A percentile compares a stretch with the other conserved stretches of the same genome.
phyloP scores from a whole-genome alignment of 2,888 invertebrate species.

The Tipula vernalis region DNA sequence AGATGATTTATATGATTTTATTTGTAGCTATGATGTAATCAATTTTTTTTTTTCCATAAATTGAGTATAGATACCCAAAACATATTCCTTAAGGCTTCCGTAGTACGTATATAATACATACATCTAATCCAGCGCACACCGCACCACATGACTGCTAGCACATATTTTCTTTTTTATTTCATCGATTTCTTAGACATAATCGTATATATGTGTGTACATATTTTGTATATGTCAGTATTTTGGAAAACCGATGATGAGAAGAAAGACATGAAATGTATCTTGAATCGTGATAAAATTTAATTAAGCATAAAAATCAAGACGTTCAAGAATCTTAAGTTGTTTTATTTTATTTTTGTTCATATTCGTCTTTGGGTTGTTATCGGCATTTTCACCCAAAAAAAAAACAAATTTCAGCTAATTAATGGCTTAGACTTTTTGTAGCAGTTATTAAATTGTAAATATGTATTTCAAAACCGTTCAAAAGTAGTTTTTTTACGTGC shows the following conservation, averaged over 20 bases:
- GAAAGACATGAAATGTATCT: not conserved
- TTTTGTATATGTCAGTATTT: not conserved
- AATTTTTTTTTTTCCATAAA: not conserved
- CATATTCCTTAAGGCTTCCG: not conserved
- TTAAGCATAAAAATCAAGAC: not conserved
- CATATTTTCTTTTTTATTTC: not conserved
- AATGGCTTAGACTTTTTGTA: not conserved
- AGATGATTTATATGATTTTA: not conserved
- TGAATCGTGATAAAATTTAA: slow-evolving; percentile 4
- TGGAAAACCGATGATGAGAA: not conserved
- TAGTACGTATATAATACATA: not conserved
- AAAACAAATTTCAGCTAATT: not conserved
- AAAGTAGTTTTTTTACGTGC: not conserved
- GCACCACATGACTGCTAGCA: not conserved
- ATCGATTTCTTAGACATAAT: not conserved
- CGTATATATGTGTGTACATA: too few species aligned
- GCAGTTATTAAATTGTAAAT: not conserved
- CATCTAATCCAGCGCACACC: not conserved
- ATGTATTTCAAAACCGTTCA: not conserved
- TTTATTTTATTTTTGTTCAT: not conserved
- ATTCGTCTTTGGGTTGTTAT: not conserved
- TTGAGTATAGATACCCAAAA: not conserved
- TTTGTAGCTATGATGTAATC: not conserved
- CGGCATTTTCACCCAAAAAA: not conserved
- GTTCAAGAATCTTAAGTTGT: not conserved